Conservation (phyloP, 2,113 vertebrate species). For the Polypterus bichir region DNA sequence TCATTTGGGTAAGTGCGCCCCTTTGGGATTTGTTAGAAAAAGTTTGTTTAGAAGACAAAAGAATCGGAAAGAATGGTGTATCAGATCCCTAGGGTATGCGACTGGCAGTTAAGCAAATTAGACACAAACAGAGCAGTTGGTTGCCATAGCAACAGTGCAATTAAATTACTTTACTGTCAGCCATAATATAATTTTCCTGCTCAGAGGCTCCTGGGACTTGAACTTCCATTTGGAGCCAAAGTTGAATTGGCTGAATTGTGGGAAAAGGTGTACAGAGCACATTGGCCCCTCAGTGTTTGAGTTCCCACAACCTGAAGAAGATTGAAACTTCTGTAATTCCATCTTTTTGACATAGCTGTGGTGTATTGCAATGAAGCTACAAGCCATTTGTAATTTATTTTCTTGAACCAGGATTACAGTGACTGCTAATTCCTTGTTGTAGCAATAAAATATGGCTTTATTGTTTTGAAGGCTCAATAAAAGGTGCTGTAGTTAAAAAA, state of each 20-base stretch:
- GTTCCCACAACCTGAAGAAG: too few relatives aligned
- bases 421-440: too few relatives aligned
- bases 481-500: too few relatives aligned
- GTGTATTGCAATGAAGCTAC: too few relatives aligned
- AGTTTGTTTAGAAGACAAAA: constrained; percentile 38
- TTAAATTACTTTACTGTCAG: constrained; percentile 83
- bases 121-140: constrained; percentile 70
- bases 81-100: constrained; percentile 48
- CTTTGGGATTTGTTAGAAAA: not conserved
- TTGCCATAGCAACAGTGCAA: constrained; percentile 75
- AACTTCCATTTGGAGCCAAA: constrained; percentile 54
- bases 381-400: too few relatives aligned
- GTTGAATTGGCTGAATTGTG: constrained; percentile 29
- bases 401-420: too few relatives aligned
- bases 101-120: constrained; percentile 73
- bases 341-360: too few relatives aligned
- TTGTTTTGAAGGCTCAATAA: too few relatives aligned
- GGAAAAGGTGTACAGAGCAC: not conserved
- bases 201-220: constrained; percentile 59
- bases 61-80: constrained; percentile 38
- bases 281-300: too few relatives aligned
- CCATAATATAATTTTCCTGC: constrained; percentile 72
- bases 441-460: too few relatives aligned
- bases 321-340: too few relatives aligned
- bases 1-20: too few relatives aligned